Conservation (phyloP, 2,797 vertebrate genomes). For the Peromyscus melanophrys region DNA sequence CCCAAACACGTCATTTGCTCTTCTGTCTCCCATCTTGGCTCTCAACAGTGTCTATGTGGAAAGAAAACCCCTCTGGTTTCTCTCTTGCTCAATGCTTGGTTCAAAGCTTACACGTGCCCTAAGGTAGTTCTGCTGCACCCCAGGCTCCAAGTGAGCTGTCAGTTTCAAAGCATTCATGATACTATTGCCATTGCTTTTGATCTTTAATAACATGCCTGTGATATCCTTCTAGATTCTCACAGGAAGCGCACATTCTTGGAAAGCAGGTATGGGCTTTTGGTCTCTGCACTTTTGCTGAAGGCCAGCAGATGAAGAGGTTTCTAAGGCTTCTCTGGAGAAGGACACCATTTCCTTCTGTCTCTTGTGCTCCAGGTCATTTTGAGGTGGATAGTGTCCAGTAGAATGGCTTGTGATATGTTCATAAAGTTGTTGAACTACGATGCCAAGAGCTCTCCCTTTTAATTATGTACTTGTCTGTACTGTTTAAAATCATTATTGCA, state of each 20-base stretch:
- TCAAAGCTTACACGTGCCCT: neutral
- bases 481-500: neutral
- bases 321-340: neutral
- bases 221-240: neutral
- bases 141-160: constrained; percentile 1
- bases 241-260: constrained; percentile 4
- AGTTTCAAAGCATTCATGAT: constrained; percentile 12
- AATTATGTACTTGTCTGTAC: neutral
- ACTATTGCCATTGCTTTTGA: constrained; percentile 56
- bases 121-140: neutral
- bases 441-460: neutral
- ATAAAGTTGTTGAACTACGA: neutral
- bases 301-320: neutral
- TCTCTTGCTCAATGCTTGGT: neutral
- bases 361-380: neutral
- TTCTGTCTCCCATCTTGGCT: neutral
- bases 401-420: neutral
- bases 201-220: constrained; percentile 56
- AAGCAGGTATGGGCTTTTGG: neutral
- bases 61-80: neutral
- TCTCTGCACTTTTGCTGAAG: neutral
- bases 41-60: neutral
- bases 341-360: neutral
- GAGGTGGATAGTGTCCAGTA: neutral
- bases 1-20: neutral